A percentile compares a stretch with the other conserved stretches of the same genome.
Conservation (phyloP, 2,113 vertebrate genomes). For the Baryphthengus martii region DNA sequence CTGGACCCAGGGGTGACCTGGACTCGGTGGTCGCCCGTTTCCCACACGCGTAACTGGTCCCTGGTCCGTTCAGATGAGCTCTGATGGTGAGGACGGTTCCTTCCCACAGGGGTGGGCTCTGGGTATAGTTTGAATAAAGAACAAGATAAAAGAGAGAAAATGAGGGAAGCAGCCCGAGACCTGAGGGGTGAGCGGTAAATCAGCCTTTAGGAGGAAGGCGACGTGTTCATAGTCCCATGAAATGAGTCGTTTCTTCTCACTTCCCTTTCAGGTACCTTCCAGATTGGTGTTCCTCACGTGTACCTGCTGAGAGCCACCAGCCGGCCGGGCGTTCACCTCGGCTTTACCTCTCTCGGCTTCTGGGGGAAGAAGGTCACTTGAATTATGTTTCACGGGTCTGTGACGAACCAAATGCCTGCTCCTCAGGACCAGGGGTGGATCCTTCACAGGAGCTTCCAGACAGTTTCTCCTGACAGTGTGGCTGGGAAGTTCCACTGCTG, state of each 20-base stretch:
- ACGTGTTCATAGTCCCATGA: rapidly evolving
- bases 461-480: rapidly evolving
- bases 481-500: not conserved
- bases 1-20: no score
- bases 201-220: not conserved
- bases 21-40: no score
- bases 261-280: not conserved
- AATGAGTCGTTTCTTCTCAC: not conserved
- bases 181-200: not conserved
- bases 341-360: not conserved
- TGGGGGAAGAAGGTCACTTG: not conserved
- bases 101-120: rapidly evolving
- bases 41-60: not conserved
- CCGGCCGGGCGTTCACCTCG: not conserved
- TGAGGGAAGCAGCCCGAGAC: not conserved
- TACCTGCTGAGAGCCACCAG: not conserved
- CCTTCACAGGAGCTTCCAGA: not conserved
- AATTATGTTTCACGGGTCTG: not conserved
- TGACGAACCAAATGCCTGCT: not conserved
- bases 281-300: not conserved
- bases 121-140: not conserved
- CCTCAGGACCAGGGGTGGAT: not conserved
- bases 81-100: not conserved
- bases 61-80: not conserved
- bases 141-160: not conserved